Evolutionary conservation across 2,113 vertebrate species (phyloP).

Genomic region (Labrus mixtus): DNA sequence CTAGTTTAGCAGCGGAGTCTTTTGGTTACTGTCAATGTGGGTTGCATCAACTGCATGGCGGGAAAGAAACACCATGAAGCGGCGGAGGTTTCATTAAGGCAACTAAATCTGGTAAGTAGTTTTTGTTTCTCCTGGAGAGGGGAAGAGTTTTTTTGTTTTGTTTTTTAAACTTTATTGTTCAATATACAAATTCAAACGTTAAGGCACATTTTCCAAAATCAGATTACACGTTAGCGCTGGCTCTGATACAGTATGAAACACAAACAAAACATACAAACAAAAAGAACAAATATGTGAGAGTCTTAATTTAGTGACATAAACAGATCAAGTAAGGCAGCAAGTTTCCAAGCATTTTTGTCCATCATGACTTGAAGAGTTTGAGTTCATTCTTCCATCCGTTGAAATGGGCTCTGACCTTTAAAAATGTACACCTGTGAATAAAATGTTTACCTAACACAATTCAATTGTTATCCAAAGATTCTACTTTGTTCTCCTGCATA

Average conservation of each 20-base stretch:
- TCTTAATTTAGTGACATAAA: no score
- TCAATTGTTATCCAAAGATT: not conserved
- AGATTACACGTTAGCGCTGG: no score
- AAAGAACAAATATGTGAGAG: no score
- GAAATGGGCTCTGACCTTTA: not conserved
- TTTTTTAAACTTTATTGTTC: not conserved
- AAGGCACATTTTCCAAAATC: no score
- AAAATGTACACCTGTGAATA: not conserved
- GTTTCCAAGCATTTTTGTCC: not conserved
- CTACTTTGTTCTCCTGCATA: not conserved
- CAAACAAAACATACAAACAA: no score
- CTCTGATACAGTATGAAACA: no score
- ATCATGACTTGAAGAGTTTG: not conserved
- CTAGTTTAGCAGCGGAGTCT: conserved; percentile 63
- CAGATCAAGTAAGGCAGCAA: no score
- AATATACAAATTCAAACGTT: not conserved
- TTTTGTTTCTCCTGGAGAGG: conserved; percentile 52
- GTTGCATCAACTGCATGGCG: conserved; percentile 47
- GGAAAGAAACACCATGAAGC: conserved; percentile 40
- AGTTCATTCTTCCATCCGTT: not conserved
- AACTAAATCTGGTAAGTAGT: conserved; percentile 58
- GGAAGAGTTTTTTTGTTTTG: no score
- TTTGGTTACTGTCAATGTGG: conserved; percentile 60
- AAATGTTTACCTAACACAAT: not conserved
- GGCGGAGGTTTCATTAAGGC: conserved; percentile 57